These are phyloP conservation scores for Hyles euphorbiae DNA, from an alignment of 1,140 invertebrate genomes.

Conservation along the genomic window DNA sequence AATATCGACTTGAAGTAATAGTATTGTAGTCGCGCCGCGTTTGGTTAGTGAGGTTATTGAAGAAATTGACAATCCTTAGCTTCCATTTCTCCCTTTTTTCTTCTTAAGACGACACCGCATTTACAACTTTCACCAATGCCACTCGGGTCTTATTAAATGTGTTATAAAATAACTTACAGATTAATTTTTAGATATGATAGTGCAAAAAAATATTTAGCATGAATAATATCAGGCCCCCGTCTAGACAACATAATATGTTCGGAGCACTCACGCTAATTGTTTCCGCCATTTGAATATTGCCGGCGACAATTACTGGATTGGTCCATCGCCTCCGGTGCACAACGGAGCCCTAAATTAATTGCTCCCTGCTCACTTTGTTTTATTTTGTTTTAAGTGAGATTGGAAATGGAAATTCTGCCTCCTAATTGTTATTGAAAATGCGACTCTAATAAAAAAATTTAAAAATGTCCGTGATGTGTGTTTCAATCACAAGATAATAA, in stretches of 20 bases:
- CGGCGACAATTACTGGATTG: slow-evolving; percentile 72
- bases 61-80: too few species aligned
- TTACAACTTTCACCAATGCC: too few species aligned
- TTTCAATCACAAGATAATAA: too few species aligned
- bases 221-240: slow-evolving; percentile 12
- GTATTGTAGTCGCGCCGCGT: too few species aligned
- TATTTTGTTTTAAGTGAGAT: slow-evolving; percentile 39
- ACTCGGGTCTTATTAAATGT: too few species aligned
- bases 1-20: too few species aligned
- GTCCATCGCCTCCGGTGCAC: slow-evolving; percentile 45
- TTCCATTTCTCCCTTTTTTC: too few species aligned
- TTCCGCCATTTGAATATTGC: slow-evolving; percentile 76
- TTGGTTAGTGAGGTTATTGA: too few species aligned
- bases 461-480: not conserved
- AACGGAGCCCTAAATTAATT: slow-evolving; percentile 64
- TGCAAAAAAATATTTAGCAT: too few species aligned
- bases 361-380: slow-evolving; percentile 62
- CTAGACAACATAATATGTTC: slow-evolving; percentile 52
- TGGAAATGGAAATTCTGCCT: slow-evolving; percentile 2
- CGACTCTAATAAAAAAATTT: not conserved
- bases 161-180: too few species aligned
- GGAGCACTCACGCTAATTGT: slow-evolving; percentile 75
- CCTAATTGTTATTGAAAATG: not conserved
- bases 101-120: too few species aligned
- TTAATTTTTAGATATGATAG: too few species aligned